Evolutionary conservation across 2,797 vertebrate genomes (phyloP), one percentile per base, ranked within the genome.

Genomic region (Sorex maritimensis): DNA sequence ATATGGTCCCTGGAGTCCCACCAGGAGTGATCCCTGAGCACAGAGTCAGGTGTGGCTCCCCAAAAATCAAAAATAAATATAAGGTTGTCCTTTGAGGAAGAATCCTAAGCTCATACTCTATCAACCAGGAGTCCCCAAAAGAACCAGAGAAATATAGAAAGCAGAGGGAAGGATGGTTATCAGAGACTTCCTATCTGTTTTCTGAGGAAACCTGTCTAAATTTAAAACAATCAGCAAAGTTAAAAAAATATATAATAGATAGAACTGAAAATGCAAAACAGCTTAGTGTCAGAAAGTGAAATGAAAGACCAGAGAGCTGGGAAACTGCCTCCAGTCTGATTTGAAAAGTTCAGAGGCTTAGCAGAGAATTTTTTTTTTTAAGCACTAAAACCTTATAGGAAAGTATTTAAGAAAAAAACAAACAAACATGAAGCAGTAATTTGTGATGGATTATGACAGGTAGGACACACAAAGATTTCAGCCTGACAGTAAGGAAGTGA

Each of bases 211-310:
- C 28, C 38, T 19, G 46, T 58, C 81, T 38, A 28, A 15, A 63
- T 63, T 10, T 7, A 68, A 65, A 41, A 28, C 0, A 6, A n/a
- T 5, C 8, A 77, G 55, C 84, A 72, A 65, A 67, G n/a, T 58
- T 71, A 15, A 0, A 15, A 0, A 0, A 23, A n/a, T 0, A 0
- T 55, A 79, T 41, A 14, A 23, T 41, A 71, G 68, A 2, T 2
- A 46, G 75, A 84, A 58, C 11, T 14, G 85, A 86, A 63, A 58
- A 75, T 28, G 88, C 85, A 58, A 6, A 65, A 1, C 41, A 10
- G 34, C 67, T 58, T 5, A 0, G 55, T 1, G 17, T 79, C 73
- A 65, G 81, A 86, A 80, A 55, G 34, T 0, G 4, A 65, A 28
- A 46, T 1, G 73, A 3, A 38, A 71, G 23, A 38, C 61, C 44